These are phyloP conservation scores for Papilio helenus DNA, from an alignment of 1,140 invertebrate genomes.

Conservation along the genomic window DNA sequence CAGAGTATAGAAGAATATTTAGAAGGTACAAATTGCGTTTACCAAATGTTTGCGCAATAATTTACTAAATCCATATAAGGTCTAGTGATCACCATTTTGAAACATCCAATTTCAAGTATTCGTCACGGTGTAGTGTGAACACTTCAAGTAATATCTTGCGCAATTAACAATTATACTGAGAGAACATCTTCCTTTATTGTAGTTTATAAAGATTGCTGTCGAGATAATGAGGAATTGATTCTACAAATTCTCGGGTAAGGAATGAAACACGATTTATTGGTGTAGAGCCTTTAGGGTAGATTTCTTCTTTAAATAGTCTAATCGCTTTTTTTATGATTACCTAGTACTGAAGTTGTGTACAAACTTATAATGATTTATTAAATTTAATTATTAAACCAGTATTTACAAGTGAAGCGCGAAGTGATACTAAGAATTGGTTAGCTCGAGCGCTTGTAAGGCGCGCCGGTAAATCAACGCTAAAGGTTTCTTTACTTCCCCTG, in stretches of 20 bases:
- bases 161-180: constrained; percentile 12
- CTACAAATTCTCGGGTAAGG: no score
- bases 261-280: no score
- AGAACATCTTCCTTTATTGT: not conserved
- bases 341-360: no score
- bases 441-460: constrained; percentile 47
- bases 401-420: not conserved
- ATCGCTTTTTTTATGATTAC: no score
- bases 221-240: no score
- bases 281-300: no score
- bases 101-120: constrained; percentile 5
- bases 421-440: not conserved
- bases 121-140: constrained; percentile 12
- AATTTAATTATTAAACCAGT: not conserved
- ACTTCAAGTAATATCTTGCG: constrained; percentile 1
- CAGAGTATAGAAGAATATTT: not conserved
- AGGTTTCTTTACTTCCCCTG: constrained; percentile 63
- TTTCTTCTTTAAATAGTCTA: no score
- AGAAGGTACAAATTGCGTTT: not conserved
- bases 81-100: constrained; percentile 16
- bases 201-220: no score
- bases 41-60: not conserved
- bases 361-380: not conserved
- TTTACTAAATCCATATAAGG: constrained; percentile 3
- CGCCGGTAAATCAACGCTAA: constrained; percentile 69